Conservation (phyloP, 2,797 vertebrate species). For the Toxotes lorentzi region DNA sequence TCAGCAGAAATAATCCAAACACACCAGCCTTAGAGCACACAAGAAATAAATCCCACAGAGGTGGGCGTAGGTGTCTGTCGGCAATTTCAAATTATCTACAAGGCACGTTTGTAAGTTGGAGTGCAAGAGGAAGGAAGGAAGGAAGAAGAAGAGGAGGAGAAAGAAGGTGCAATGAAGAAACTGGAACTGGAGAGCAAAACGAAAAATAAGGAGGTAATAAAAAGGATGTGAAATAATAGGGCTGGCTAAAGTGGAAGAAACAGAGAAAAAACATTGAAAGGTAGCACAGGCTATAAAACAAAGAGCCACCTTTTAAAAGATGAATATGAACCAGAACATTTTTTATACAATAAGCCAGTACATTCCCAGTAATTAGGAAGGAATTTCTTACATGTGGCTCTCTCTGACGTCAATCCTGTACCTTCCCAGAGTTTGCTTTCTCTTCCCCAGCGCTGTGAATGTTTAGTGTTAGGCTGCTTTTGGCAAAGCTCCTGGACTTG, state of each 20-base stretch:
- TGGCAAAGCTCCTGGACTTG: conserved; percentile 77
- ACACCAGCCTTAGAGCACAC: conserved; percentile 27
- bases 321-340: conserved; percentile 57
- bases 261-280: conserved; percentile 25
- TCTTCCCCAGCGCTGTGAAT: conserved; percentile 73
- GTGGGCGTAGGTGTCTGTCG: conserved; percentile 25
- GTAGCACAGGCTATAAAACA: conserved; percentile 44
- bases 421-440: conserved; percentile 84
- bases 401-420: conserved; percentile 88
- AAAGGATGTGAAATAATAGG: conserved; percentile 30
- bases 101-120: conserved; percentile 20
- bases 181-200: neutral
- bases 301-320: conserved; percentile 56
- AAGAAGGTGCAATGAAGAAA: conserved; percentile 18
- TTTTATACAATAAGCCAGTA: conserved; percentile 79
- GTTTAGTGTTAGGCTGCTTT: conserved; percentile 80
- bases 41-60: conserved; percentile 22
- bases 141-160: conserved; percentile 6
- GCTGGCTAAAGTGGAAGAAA: conserved; percentile 5
- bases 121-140: conserved; percentile 26
- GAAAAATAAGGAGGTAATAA: conserved; percentile 5
- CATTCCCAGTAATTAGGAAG: conserved; percentile 85
- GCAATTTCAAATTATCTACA: conserved; percentile 44
- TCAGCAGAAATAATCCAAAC: conserved; percentile 67
- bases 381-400: conserved; percentile 87